Evolutionary conservation across 2,797 vertebrate genomes (phyloP).

Genomic region (Notamacropus eugenii): DNA sequence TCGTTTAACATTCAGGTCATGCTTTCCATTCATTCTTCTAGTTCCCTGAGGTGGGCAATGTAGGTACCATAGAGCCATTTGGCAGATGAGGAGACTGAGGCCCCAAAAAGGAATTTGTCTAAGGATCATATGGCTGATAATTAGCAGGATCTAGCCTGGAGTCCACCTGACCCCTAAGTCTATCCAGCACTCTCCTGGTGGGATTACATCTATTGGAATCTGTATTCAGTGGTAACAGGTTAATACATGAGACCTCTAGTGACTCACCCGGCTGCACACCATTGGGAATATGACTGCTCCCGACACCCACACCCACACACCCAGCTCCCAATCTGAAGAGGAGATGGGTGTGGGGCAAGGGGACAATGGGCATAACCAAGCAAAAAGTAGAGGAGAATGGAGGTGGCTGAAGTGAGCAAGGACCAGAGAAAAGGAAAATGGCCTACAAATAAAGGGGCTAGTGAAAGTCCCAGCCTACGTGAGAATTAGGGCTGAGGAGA

Average conservation of each 20-base stretch:
- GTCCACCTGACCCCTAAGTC: neutral
- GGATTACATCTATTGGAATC: neutral
- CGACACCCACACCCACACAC: neutral
- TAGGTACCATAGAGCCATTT: neutral
- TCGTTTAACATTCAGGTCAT: neutral
- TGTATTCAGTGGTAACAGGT: neutral
- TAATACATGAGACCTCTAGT: neutral
- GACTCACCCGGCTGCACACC: slow-evolving; percentile 63
- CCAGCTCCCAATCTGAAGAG: slow-evolving; percentile 59
- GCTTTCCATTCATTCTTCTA: slow-evolving; percentile 16
- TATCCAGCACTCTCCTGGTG: neutral
- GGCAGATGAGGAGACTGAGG: neutral
- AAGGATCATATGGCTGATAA: neutral
- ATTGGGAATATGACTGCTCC: slow-evolving; percentile 61
- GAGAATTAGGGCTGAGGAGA: neutral
- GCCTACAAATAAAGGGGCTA: slow-evolving; percentile 30
- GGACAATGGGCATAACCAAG: slow-evolving; percentile 34
- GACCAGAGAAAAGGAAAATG: slow-evolving; percentile 34
- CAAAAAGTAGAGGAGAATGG: neutral
- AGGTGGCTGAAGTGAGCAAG: neutral
- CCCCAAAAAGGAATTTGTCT: neutral
- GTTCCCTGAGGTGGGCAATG: slow-evolving; percentile 46
- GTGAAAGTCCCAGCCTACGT: slow-evolving; percentile 10
- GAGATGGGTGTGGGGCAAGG: slow-evolving; percentile 49
- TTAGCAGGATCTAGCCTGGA: neutral